Percentiles rank a stretch among this genome's conserved stretches.
phyloP scores from a whole-genome alignment of 2,113 vertebrate species.

The Acanthisitta chloris region DNA sequence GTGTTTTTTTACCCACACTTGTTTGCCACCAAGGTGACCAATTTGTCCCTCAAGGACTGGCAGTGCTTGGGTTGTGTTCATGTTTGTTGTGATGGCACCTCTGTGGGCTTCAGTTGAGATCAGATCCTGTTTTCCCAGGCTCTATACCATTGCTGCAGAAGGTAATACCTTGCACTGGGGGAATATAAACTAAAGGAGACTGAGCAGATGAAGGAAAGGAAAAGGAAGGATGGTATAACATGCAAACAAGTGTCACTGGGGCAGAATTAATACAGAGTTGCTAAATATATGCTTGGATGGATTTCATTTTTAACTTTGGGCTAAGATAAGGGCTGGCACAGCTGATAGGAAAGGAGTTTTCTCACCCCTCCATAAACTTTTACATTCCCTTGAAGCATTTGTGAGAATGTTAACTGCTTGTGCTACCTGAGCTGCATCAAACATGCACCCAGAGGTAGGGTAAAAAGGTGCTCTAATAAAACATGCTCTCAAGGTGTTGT shows the following conservation, averaged over 20 bases:
- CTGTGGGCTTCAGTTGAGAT: accelerated
- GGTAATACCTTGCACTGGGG: background rate
- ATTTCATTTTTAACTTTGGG: background rate
- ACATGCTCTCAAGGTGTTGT: background rate
- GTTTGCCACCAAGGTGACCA: background rate
- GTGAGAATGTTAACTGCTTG: background rate
- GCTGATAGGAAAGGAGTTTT: background rate
- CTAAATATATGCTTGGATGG: background rate
- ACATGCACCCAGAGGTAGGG: background rate
- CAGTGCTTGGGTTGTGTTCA: background rate
- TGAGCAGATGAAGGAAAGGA: background rate
- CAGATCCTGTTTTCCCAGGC: background rate
- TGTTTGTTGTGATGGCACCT: background rate
- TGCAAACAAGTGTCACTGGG: background rate
- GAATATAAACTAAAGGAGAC: background rate
- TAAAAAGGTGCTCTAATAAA: background rate
- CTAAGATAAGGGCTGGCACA: background rate
- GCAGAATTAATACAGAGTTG: background rate
- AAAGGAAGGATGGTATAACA: background rate
- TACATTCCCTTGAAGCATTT: background rate
- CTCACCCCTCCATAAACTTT: background rate
- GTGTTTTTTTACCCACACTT: background rate
- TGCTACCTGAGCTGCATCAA: background rate
- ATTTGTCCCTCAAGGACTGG: background rate
- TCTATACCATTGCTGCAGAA: background rate